phyloP scores from a whole-genome alignment of 1,140 invertebrate genomes.

The Caenorhabditis elegans region WBcel235 BX284603.4:6726501-6727000 shows the following conservation, averaged over 20 bases:
- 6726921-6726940: background rate
- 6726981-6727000: too few relatives aligned
- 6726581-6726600: background rate
- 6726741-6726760: background rate
- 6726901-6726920: background rate
- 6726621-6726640: background rate
- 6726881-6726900: background rate
- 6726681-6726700: background rate
- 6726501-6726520: background rate
- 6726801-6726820: background rate
- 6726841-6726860: background rate
- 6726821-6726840: background rate
- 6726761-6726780: too few relatives aligned
- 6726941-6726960: background rate
- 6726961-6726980: too few relatives aligned
- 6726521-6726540: constrained; percentile 25
- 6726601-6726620: background rate
- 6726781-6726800: background rate
- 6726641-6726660: background rate
- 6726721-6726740: background rate
- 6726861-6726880: background rate
- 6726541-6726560: constrained; percentile 3
- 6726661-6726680: background rate
- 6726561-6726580: background rate
- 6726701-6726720: background rate